These are phyloP conservation scores for Todiramphus chloris DNA, from an alignment of 2,113 vertebrate genomes.

Conservation along the genomic window DNA sequence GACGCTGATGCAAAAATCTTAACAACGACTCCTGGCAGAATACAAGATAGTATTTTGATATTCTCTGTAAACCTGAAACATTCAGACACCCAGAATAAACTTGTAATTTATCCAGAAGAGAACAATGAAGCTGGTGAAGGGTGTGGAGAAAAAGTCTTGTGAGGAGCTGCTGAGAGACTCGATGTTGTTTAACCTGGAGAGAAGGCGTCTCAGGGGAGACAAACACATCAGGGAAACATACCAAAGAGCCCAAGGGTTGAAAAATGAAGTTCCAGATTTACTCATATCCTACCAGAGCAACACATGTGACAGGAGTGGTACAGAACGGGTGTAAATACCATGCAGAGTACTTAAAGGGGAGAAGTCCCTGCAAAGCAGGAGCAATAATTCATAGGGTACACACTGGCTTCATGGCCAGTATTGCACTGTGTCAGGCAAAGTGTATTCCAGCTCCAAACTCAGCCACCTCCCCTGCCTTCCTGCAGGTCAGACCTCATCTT, in stretches of 20 bases:
- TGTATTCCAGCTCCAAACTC: not conserved
- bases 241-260: not conserved
- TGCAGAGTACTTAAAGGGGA: no score
- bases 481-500: not conserved
- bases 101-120: not conserved
- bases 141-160: not conserved
- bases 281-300: not conserved
- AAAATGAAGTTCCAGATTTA: not conserved
- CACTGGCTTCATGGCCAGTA: not conserved
- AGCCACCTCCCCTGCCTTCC: not conserved
- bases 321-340: not conserved
- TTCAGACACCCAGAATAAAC: not conserved
- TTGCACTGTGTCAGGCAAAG: not conserved
- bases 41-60: not conserved
- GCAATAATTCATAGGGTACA: not conserved
- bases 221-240: not conserved
- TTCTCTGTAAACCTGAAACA: not conserved
- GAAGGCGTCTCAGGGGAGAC: not conserved
- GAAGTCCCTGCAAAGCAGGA: not conserved
- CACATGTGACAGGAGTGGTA: rapidly evolving
- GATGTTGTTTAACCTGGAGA: not conserved
- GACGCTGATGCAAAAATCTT: not conserved
- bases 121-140: not conserved
- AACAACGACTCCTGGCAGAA: not conserved
- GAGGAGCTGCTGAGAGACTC: not conserved